Percentiles rank a stretch among this genome's conserved stretches.
These are phyloP conservation scores for Caenorhabditis panamensis DNA, from an alignment of 2,888 invertebrate genomes.

Conservation along the genomic window DNA sequence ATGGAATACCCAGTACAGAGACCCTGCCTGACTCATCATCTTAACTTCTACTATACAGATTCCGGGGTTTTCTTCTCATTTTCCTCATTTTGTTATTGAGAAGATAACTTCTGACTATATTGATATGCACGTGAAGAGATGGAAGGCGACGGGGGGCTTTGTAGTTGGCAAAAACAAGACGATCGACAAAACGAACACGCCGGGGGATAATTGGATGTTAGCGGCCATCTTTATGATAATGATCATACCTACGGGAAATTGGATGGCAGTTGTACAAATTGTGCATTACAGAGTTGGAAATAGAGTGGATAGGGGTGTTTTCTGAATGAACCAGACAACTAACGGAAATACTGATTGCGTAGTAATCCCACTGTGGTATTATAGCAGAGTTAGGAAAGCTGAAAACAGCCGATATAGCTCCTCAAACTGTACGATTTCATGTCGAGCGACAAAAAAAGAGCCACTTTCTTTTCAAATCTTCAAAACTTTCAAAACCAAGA, in stretches of 20 bases:
- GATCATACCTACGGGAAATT: constrained; percentile 35
- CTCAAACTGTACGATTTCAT: neutral
- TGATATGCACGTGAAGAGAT: constrained; percentile 22
- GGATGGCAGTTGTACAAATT: neutral
- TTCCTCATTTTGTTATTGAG: neutral
- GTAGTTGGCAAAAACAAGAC: constrained; percentile 22
- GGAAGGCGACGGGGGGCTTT: constrained; percentile 20
- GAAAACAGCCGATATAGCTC: too few species aligned
- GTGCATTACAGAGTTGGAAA: neutral
- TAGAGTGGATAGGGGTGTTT: too few species aligned
- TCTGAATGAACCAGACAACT: neutral
- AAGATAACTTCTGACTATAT: constrained; percentile 21
- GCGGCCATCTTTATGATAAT: constrained; percentile 1
- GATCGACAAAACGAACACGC: constrained; percentile 8
- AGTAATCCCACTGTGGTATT: too few species aligned
- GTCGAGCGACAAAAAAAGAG: too few species aligned
- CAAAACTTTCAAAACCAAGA: too few species aligned
- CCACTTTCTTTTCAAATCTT: too few species aligned
- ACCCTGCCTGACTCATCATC: neutral
- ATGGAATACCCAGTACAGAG: neutral
- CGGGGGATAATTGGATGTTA: constrained; percentile 21
- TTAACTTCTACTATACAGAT: constrained; percentile 1
- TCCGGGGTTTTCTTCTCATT: neutral
- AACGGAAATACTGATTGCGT: too few species aligned
- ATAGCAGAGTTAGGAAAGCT: too few species aligned